These are phyloP conservation scores for Ahaetulla prasina DNA, from an alignment of 2,113 vertebrate species.

Conservation along the genomic window DNA sequence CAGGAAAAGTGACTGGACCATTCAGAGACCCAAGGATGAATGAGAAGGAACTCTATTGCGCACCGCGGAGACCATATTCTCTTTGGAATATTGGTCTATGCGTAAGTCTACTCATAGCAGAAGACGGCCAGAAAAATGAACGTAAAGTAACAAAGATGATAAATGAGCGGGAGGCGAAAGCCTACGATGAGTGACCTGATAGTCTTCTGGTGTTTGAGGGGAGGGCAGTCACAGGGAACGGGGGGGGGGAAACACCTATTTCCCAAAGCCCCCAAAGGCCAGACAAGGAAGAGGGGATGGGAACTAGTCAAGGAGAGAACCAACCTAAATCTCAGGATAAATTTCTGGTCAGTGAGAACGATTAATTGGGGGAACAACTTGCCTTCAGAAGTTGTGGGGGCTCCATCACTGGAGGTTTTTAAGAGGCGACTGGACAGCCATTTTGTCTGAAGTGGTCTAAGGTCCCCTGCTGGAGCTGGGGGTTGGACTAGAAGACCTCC, in stretches of 20 bases:
- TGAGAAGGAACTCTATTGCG: not conserved
- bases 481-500: not conserved
- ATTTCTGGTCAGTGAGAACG: not conserved
- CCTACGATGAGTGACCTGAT: not conserved
- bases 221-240: not conserved
- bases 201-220: not conserved
- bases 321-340: not conserved
- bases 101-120: not conserved
- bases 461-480: not conserved
- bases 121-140: not conserved
- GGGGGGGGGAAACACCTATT: not conserved
- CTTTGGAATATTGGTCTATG: not conserved
- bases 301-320: not conserved
- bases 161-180: not conserved
- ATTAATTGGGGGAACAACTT: not conserved
- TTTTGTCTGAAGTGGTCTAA: fast-evolving
- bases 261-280: not conserved
- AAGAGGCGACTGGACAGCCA: not conserved
- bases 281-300: not conserved
- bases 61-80: not conserved
- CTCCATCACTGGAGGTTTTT: not conserved
- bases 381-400: not conserved
- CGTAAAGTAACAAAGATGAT: not conserved
- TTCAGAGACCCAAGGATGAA: not conserved
- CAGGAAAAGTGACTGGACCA: not conserved